Evolutionary conservation across 2,888 invertebrate species (phyloP).

Genomic region (Tachina grossa): DNA sequence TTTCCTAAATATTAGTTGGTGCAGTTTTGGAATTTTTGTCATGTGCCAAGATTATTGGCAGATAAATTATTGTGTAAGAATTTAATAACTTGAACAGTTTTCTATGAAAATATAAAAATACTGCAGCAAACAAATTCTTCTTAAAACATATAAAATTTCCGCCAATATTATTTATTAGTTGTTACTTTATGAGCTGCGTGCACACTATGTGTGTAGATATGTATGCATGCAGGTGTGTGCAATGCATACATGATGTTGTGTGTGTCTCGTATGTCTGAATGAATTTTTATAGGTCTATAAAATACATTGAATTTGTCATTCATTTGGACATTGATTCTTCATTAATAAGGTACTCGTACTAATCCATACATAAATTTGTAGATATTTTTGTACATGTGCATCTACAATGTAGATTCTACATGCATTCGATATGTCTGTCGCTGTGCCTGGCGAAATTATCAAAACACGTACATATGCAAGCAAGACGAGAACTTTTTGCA

Average conservation of each 20-base stretch:
- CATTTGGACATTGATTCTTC: slow-evolving; percentile 10
- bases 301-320: slow-evolving; percentile 49
- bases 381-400: not conserved
- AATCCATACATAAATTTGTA: not conserved
- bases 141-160: slow-evolving; percentile 40
- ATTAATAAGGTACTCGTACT: not conserved
- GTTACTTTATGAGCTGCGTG: not conserved
- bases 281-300: slow-evolving; percentile 59
- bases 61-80: slow-evolving; percentile 52
- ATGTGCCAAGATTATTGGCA: slow-evolving; percentile 47
- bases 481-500: slow-evolving; percentile 40
- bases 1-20: not conserved
- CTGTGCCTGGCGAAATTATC: slow-evolving; percentile 36
- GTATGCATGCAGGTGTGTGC: slow-evolving; percentile 11
- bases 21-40: slow-evolving; percentile 10
- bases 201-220: not conserved
- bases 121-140: slow-evolving; percentile 6
- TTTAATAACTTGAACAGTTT: slow-evolving; percentile 40
- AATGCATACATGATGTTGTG: not conserved
- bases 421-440: slow-evolving; percentile 5
- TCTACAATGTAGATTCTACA: not conserved
- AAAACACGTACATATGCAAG: slow-evolving; percentile 32
- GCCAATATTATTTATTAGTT: not conserved
- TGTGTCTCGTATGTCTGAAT: slow-evolving; percentile 25
- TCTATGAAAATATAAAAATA: slow-evolving; percentile 49